Conservation (phyloP, 2,888 invertebrate species). For the Schrankia costaestrigalis region DNA sequence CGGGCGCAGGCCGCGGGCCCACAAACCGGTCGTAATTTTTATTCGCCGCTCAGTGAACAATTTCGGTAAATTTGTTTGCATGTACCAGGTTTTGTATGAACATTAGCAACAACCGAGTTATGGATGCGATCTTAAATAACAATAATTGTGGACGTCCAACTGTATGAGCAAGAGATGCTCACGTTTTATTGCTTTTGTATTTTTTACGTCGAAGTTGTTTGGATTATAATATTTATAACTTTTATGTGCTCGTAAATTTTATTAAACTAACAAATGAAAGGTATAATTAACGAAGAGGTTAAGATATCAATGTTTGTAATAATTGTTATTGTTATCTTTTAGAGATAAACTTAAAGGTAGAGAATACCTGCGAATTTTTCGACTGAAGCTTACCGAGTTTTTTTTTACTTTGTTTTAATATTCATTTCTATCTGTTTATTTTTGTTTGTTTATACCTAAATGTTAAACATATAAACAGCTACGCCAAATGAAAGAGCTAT, state of each 20-base stretch:
- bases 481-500: too few species aligned
- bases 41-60: slow-evolving; percentile 62
- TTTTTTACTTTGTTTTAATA: too few species aligned
- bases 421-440: too few species aligned
- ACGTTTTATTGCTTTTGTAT: slow-evolving; percentile 30
- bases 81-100: slow-evolving; percentile 63
- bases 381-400: too few species aligned
- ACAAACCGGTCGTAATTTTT: slow-evolving; percentile 67
- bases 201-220: slow-evolving; percentile 33
- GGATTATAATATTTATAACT: slow-evolving; percentile 33
- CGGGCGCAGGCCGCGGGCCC: slow-evolving; percentile 45
- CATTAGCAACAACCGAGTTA: slow-evolving; percentile 62
- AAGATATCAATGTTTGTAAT: slow-evolving; percentile 18
- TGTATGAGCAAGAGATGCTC: slow-evolving; percentile 29
- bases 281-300: slow-evolving; percentile 24
- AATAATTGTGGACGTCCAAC: slow-evolving; percentile 48
- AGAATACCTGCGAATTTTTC: too few species aligned
- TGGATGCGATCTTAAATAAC: slow-evolving; percentile 63
- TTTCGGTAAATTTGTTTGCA: slow-evolving; percentile 77
- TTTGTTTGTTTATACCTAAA: too few species aligned
- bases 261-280: slow-evolving; percentile 23
- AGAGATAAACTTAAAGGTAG: too few species aligned
- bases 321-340: too few species aligned
- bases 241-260: slow-evolving; percentile 18
- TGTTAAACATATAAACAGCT: too few species aligned